These are phyloP conservation scores for Halcyon smyrnensis DNA, from an alignment of 2,797 vertebrate genomes.

Conservation along the genomic window DNA sequence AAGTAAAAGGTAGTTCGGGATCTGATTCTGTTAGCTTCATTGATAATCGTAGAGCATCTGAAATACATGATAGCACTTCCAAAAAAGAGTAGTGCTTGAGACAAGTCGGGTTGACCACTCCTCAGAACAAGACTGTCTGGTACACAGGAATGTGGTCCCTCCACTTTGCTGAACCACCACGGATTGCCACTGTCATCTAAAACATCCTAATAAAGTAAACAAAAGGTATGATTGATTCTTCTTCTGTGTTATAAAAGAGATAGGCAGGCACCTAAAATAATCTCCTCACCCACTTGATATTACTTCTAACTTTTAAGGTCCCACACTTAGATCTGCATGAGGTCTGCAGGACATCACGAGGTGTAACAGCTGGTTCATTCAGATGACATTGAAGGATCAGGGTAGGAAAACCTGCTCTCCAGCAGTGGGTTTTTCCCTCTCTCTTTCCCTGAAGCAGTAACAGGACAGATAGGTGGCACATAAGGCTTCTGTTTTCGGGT, in stretches of 20 bases:
- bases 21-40: neutral
- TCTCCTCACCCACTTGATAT: neutral
- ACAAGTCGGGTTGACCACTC: neutral
- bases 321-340: neutral
- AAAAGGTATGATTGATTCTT: neutral
- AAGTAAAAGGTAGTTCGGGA: neutral
- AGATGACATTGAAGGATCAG: neutral
- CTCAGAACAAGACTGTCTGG: neutral
- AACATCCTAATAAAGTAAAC: neutral
- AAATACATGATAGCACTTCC: neutral
- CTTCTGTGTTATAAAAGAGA: slow-evolving; percentile 9
- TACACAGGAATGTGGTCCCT: neutral
- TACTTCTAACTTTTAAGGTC: neutral
- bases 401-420: neutral
- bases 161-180: neutral
- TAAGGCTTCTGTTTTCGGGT: neutral
- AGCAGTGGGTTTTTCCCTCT: neutral
- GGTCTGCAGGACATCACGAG: neutral
- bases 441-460: neutral
- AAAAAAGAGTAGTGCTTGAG: neutral
- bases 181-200: neutral
- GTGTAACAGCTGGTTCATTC: neutral
- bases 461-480: neutral
- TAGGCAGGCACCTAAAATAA: neutral
- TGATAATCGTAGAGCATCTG: neutral